Conservation (phyloP, 2,797 vertebrate genomes). For the Manis crassicaudata region DNA sequence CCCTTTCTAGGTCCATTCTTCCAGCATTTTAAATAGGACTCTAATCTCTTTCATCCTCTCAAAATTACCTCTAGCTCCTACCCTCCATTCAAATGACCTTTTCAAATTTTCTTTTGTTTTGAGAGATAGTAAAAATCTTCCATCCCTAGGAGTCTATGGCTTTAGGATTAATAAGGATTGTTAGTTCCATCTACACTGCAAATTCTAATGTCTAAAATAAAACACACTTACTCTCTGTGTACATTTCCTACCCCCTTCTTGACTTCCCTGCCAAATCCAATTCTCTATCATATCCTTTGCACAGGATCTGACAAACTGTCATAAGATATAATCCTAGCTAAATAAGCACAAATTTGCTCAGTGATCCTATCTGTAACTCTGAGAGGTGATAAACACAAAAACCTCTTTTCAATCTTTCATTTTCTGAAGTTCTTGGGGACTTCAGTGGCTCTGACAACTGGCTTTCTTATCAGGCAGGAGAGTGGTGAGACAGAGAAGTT, state of each 20-base stretch:
- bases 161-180: constrained; percentile 17
- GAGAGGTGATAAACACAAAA: constrained; percentile 17
- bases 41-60: neutral
- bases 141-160: neutral
- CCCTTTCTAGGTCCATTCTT: neutral
- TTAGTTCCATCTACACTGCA: neutral
- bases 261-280: neutral
- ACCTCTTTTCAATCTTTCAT: neutral
- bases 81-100: neutral
- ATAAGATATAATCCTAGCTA: neutral
- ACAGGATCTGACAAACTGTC: constrained; percentile 1
- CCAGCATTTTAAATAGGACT: neutral
- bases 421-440: neutral
- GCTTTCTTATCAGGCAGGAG: constrained; percentile 29
- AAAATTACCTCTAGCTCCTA: neutral
- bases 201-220: constrained; percentile 45
- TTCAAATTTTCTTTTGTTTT: constrained; percentile 21
- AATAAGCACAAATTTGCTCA: neutral
- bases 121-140: neutral
- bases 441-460: constrained; percentile 15
- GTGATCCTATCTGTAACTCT: constrained; percentile 17
- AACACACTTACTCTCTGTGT: constrained; percentile 12
- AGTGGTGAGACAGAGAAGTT: neutral
- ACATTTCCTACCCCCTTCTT: neutral
- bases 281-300: constrained; percentile 34